Conservation (phyloP, 2,113 vertebrate species). For the Rhea pennata region DNA sequence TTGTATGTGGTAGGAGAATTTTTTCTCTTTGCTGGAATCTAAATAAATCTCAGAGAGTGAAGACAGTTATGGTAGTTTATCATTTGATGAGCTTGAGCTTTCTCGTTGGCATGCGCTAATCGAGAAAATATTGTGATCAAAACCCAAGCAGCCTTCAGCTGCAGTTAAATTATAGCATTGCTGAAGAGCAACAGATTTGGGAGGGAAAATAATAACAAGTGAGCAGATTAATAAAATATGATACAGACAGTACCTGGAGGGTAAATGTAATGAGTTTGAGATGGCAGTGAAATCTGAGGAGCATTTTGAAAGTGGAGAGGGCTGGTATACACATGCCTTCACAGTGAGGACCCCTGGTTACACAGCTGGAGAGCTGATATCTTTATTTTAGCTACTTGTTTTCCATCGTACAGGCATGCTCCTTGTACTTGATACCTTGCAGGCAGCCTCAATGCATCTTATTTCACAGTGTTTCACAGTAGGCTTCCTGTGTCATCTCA, state of each 20-base stretch:
- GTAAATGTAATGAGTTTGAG: conserved; percentile 49
- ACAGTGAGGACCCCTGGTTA: conserved; percentile 7
- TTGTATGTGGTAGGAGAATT: background rate
- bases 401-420: background rate
- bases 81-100: conserved; percentile 24
- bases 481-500: background rate
- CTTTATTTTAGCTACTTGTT: conserved; percentile 32
- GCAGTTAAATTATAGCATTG: conserved; percentile 34
- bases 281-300: conserved; percentile 23
- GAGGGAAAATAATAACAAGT: conserved; percentile 49
- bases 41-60: background rate
- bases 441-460: background rate
- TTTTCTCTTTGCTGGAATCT: fast-evolving
- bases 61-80: background rate
- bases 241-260: conserved; percentile 23
- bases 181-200: conserved; percentile 6
- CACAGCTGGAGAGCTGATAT: conserved; percentile 25
- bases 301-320: background rate
- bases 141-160: conserved; percentile 31
- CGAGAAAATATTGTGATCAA: background rate
- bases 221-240: conserved; percentile 51
- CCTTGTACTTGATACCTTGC: background rate
- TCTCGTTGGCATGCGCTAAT: conserved; percentile 13
- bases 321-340: background rate
- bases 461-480: background rate